These are phyloP conservation scores for Poecile atricapillus DNA, from an alignment of 2,113 vertebrate genomes.

Conservation along the genomic window DNA sequence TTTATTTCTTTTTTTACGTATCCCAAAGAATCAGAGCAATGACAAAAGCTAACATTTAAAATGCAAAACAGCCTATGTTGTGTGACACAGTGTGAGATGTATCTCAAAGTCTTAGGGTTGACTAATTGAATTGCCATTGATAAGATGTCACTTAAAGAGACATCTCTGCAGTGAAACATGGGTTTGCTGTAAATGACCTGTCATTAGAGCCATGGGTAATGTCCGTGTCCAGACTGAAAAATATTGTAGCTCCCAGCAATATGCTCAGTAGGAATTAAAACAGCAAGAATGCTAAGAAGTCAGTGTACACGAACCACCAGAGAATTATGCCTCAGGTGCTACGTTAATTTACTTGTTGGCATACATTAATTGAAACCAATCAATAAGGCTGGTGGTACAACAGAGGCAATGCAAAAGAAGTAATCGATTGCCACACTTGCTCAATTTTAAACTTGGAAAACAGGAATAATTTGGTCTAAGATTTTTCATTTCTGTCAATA, in stretches of 20 bases:
- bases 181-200: conserved; percentile 78
- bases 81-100: conserved; percentile 51
- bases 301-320: conserved; percentile 41
- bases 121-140: conserved; percentile 91
- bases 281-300: conserved; percentile 42
- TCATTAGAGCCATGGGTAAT: conserved; percentile 78
- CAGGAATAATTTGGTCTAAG: conserved; percentile 36
- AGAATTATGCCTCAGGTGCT: conserved; percentile 75
- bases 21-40: not conserved
- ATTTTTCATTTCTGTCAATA: conserved; percentile 53
- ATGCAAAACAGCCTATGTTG: conserved; percentile 57
- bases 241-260: conserved; percentile 75
- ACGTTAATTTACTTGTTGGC: conserved; percentile 77
- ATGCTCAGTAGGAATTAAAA: conserved; percentile 74
- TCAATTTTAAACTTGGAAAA: conserved; percentile 41
- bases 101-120: conserved; percentile 60
- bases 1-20: not conserved
- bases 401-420: conserved; percentile 30
- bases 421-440: conserved; percentile 6
- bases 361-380: conserved; percentile 78
- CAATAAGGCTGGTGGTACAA: conserved; percentile 70
- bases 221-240: conserved; percentile 79
- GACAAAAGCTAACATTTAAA: conserved; percentile 56
- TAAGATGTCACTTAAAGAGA: conserved; percentile 83
- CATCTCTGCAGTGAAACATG: conserved; percentile 76